These are phyloP conservation scores for Pristionchus maxplancki DNA, from an alignment of 2,888 invertebrate genomes.

Conservation along the genomic window DNA sequence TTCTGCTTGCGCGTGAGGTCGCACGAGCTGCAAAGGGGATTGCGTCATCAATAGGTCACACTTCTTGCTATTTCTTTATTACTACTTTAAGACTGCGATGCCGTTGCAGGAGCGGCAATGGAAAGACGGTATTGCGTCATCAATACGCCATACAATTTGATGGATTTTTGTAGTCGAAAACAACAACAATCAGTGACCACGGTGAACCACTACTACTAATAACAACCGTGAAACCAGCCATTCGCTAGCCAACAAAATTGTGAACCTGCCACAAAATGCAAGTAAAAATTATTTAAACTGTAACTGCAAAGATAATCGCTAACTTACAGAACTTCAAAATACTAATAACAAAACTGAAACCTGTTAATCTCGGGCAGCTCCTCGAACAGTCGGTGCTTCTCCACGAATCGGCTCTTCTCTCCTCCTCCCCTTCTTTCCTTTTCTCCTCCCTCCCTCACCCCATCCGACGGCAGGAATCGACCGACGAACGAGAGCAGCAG, in stretches of 20 bases:
- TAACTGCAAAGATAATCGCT: too few relatives aligned
- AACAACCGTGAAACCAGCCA: not conserved
- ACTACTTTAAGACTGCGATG: too few relatives aligned
- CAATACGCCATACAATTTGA: too few relatives aligned
- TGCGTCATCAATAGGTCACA: not conserved
- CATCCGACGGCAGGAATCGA: conserved; percentile 7
- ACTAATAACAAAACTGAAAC: not conserved
- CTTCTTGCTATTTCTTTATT: not conserved
- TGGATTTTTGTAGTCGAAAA: too few relatives aligned
- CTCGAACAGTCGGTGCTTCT: conserved; percentile 2
- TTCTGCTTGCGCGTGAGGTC: conserved; percentile 6
- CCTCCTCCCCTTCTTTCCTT: not conserved
- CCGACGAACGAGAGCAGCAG: not conserved
- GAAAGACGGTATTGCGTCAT: too few relatives aligned
- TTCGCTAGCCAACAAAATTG: not conserved
- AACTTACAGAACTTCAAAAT: too few relatives aligned
- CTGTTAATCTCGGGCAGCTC: not conserved
- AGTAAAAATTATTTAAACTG: too few relatives aligned
- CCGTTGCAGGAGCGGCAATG: too few relatives aligned
- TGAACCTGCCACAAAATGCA: too few relatives aligned
- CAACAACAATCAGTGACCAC: too few relatives aligned
- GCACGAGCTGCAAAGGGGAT: not conserved
- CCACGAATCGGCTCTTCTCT: too few relatives aligned
- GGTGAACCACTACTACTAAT: too few relatives aligned
- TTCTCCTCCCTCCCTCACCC: not conserved